These are phyloP conservation scores for Noctua janthe DNA, from an alignment of 2,888 invertebrate genomes.

Conservation along the genomic window DNA sequence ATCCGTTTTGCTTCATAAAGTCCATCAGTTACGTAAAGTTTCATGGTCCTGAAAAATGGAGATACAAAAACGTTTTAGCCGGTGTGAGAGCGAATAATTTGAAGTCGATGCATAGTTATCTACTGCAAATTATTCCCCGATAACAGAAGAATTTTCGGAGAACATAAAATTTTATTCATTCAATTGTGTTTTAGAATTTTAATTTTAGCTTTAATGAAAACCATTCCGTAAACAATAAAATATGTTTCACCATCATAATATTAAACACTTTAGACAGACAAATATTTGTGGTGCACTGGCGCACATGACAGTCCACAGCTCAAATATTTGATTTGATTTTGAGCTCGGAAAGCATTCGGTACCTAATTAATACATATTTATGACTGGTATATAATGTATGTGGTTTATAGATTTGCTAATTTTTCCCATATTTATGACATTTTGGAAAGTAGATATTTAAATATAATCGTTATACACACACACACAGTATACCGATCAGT, in stretches of 20 bases:
- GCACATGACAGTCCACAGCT: background rate
- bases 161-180: background rate
- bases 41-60: background rate
- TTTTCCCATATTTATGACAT: background rate
- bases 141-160: background rate
- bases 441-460: background rate
- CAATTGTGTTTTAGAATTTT: background rate
- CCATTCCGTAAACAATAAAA: background rate
- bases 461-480: too few species aligned
- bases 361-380: conserved; percentile 7
- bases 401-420: background rate
- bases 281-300: background rate
- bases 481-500: background rate
- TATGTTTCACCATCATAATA: background rate
- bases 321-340: conserved; percentile 16
- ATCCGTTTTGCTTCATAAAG: background rate
- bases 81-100: background rate
- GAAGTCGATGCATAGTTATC: background rate
- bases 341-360: conserved; percentile 2
- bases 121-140: background rate
- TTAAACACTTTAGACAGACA: background rate
- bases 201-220: background rate
- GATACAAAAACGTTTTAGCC: background rate
- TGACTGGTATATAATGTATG: background rate
- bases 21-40: background rate